Percentiles rank a stretch among this genome's conserved stretches.
Conservation (phyloP, 2,797 vertebrate genomes). For the Syncerus caffer region DNA sequence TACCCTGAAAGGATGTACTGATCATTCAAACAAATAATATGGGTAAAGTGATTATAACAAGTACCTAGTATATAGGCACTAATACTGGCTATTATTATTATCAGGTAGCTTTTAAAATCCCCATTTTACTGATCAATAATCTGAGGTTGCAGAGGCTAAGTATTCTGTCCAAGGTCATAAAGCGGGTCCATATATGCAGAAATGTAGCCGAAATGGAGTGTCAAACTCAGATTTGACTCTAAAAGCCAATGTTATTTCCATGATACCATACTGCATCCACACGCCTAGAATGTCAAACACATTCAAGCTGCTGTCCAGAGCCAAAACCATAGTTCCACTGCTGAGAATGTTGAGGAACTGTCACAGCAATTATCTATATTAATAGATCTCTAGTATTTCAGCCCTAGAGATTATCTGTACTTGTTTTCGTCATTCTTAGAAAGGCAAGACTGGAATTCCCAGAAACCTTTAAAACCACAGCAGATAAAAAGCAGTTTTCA, state of each 20-base stretch:
- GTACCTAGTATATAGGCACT: accelerated
- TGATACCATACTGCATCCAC: accelerated
- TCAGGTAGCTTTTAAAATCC: neutral
- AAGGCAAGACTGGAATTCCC: neutral
- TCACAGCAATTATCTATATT: neutral
- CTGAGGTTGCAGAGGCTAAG: neutral
- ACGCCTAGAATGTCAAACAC: neutral
- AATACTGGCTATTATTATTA: neutral
- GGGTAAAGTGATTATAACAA: neutral
- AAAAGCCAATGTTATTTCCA: neutral
- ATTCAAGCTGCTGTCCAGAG: neutral
- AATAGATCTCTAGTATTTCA: neutral
- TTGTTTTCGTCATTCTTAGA: neutral
- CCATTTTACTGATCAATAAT: neutral
- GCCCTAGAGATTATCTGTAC: neutral
- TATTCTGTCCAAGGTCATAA: neutral
- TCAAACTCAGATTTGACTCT: neutral
- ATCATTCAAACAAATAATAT: neutral
- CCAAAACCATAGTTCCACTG: neutral
- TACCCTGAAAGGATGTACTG: neutral
- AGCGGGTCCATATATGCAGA: neutral
- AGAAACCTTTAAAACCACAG: neutral
- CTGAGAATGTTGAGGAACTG: neutral
- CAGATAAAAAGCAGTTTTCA: neutral
- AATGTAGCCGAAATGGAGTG: neutral